Evolutionary conservation across 2,113 vertebrate genomes (phyloP).

Genomic region (Petrocephalus zakoni): DNA sequence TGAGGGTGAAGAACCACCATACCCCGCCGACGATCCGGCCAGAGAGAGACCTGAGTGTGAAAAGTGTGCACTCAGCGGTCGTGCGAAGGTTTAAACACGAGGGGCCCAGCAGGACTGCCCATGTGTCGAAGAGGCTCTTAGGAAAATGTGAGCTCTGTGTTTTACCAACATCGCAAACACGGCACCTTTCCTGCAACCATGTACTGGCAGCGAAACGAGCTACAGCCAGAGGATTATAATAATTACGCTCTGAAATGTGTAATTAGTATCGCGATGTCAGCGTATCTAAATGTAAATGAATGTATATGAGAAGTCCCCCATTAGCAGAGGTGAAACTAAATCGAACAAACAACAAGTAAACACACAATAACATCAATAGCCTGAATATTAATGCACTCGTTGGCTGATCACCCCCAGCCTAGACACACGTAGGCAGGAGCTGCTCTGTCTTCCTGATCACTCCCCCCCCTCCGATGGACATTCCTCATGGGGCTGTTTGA

Average conservation of each 20-base stretch:
- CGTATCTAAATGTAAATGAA: neutral
- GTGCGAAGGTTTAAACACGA: neutral
- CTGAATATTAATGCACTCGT: neutral
- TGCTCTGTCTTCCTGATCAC: neutral
- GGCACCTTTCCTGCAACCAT: neutral
- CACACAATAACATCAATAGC: neutral
- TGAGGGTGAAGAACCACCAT: slow-evolving; percentile 99
- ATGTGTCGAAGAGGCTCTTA: neutral
- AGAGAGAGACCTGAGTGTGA: slow-evolving; percentile 82
- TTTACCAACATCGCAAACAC: neutral
- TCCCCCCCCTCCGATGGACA: neutral
- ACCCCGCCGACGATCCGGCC: slow-evolving; percentile 97
- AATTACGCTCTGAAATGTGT: neutral
- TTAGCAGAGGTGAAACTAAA: neutral
- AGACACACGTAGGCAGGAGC: neutral
- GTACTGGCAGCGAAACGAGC: neutral
- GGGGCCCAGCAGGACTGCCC: neutral
- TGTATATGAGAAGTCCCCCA: neutral
- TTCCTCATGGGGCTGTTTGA: neutral
- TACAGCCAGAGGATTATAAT: neutral
- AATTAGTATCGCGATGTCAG: neutral
- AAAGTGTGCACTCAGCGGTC: neutral
- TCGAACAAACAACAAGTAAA: neutral
- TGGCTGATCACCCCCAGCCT: neutral
- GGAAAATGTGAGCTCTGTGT: neutral